Evolutionary conservation across 2,113 vertebrate species (phyloP).

Genomic region (Elephas maximus): DNA sequence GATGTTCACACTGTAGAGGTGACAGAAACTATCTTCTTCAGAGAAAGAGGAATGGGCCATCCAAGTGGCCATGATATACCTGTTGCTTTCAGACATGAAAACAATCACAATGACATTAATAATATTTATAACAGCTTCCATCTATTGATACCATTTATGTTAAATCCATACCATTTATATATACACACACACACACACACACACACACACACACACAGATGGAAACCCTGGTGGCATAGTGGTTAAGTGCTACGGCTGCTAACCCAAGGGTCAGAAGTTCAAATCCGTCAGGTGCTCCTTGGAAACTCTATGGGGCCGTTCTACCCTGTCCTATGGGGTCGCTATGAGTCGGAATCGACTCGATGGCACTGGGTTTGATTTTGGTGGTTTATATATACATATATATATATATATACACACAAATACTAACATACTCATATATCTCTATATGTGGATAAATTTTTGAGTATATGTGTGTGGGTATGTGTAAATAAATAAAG

Average conservation of each 20-base stretch:
- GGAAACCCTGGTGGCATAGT: no score
- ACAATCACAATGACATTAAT: background rate
- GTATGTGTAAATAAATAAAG: background rate
- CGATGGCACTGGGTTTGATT: no score
- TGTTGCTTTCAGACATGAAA: slow-evolving; percentile 45
- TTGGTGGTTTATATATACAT: no score
- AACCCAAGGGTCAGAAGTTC: no score
- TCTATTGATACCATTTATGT: background rate
- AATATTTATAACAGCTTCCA: slow-evolving; percentile 19
- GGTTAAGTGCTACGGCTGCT: no score
- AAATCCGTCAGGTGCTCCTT: no score
- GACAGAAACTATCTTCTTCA: slow-evolving; percentile 34
- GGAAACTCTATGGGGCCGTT: no score
- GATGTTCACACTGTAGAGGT: background rate
- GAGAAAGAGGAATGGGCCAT: background rate
- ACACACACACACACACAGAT: no score
- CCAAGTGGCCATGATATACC: background rate
- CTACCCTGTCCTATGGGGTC: no score
- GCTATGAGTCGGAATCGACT: no score
- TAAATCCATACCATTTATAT: slow-evolving; percentile 18
- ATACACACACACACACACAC: background rate
- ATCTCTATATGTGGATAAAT: background rate
- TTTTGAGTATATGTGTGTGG: background rate
- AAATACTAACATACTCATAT: background rate
- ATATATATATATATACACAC: background rate